Percentiles rank a stretch among this genome's conserved stretches.
phyloP scores from a whole-genome alignment of 2,797 vertebrate genomes.

The Chaetodon trifasciatus region DNA sequence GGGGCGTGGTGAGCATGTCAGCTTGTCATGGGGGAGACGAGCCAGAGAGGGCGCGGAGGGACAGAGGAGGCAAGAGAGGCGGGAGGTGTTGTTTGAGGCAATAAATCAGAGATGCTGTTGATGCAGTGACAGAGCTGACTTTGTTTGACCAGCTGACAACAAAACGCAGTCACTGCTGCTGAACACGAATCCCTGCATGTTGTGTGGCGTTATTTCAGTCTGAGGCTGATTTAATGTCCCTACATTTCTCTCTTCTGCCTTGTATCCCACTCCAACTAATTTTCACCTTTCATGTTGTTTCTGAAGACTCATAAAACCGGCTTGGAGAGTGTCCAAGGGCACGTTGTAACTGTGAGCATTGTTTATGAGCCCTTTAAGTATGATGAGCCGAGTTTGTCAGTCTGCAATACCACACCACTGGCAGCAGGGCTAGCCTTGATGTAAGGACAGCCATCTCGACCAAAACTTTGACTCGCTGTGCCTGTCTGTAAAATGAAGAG shows the following conservation, averaged over 20 bases:
- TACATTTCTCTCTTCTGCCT: background rate
- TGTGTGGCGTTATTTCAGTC: constrained; percentile 2
- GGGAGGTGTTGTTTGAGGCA: constrained; percentile 47
- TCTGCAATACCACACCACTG: constrained; percentile 13
- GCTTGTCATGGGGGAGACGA: constrained; percentile 39
- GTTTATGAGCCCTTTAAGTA: constrained; percentile 38
- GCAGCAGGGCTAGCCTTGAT: constrained; percentile 32
- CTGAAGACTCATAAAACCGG: constrained; percentile 9
- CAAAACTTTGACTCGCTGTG: constrained; percentile 51
- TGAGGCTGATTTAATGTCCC: background rate
- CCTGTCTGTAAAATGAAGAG: constrained; percentile 47
- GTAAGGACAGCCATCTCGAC: constrained; percentile 33
- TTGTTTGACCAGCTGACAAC: constrained; percentile 61
- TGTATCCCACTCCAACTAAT: background rate
- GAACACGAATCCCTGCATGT: constrained; percentile 19
- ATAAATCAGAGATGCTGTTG: constrained; percentile 59
- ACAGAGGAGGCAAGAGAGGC: constrained; percentile 23
- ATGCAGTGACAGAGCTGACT: constrained; percentile 54
- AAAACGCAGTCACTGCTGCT: constrained; percentile 32
- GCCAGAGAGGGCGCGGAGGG: constrained; percentile 40
- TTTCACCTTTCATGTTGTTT: constrained; percentile 11
- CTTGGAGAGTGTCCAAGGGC: constrained; percentile 21
- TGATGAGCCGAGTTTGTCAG: constrained; percentile 23
- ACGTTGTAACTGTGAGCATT: background rate
- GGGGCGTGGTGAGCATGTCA: background rate